These are phyloP conservation scores for Norana najaformis DNA, from an alignment of 2,888 invertebrate species.

Conservation along the genomic window DNA sequence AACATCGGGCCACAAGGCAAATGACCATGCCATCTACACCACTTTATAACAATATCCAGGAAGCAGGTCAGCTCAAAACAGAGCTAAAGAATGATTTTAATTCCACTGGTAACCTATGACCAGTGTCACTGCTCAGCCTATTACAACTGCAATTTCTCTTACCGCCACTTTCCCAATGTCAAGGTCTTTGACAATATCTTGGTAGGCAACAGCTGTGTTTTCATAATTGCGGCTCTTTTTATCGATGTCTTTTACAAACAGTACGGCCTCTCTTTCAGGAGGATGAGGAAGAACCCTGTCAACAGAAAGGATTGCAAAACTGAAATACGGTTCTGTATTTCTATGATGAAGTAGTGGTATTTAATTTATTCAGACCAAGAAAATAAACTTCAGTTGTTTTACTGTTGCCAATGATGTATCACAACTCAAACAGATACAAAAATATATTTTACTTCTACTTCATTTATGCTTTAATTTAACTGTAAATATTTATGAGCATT, in stretches of 20 bases:
- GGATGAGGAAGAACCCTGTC: constrained; percentile 53
- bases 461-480: too few species aligned
- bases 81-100: neutral
- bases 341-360: neutral
- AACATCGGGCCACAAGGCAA: neutral
- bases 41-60: too few species aligned
- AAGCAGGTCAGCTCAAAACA: too few species aligned
- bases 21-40: too few species aligned
- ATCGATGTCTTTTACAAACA: constrained; percentile 78
- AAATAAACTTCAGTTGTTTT: neutral
- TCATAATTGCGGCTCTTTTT: constrained; percentile 76
- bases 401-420: too few species aligned
- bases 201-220: constrained; percentile 75
- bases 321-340: too few species aligned
- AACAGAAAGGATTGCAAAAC: constrained; percentile 31
- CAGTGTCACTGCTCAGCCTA: neutral
- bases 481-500: too few species aligned
- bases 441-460: neutral
- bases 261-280: constrained; percentile 71
- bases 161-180: constrained; percentile 64
- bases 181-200: constrained; percentile 71
- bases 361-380: neutral
- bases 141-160: neutral
- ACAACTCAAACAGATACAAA: neutral
- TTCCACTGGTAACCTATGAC: neutral